A percentile compares a stretch with the other conserved stretches of the same genome.
Evolutionary conservation across 2,113 vertebrate species (phyloP).

Genomic region (Canis aureus): DNA sequence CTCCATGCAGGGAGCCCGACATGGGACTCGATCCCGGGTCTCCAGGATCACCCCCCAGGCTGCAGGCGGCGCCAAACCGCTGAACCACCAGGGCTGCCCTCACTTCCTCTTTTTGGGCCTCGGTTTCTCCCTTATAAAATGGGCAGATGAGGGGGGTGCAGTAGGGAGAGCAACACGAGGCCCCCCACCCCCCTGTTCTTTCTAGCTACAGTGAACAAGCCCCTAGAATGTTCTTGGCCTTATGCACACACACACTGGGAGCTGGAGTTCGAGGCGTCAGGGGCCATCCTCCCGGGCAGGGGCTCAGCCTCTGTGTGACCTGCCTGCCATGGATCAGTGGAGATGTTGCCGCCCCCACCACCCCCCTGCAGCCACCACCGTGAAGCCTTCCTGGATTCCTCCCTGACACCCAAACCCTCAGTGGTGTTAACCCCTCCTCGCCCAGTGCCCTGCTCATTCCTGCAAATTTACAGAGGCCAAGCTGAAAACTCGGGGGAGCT

Average conservation of each 20-base stretch:
- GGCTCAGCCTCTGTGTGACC: no score
- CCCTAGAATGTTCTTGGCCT: not conserved
- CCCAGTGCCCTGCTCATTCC: not conserved
- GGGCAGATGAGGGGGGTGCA: not conserved
- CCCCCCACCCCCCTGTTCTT: rapidly evolving
- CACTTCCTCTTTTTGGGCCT: not conserved
- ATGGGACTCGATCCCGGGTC: no score
- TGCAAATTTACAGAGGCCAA: not conserved
- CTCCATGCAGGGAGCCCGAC: no score
- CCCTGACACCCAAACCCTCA: not conserved
- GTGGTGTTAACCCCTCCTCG: no score
- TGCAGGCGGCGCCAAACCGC: no score
- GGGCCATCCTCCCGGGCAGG: rapidly evolving
- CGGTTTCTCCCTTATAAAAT: not conserved
- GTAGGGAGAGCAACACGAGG: no score
- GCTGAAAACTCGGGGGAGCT: not conserved
- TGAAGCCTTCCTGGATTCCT: not conserved
- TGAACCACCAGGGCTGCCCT: no score
- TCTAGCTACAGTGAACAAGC: no score
- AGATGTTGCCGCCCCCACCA: not conserved
- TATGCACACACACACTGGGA: not conserved
- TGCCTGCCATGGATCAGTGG: not conserved
- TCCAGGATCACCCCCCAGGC: no score
- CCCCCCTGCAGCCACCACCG: not conserved
- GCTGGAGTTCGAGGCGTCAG: not conserved